Evolutionary conservation across 92 coral and sea anemone species (phyloP), one percentile per base, ranked within the genome.

Genomic region (Galaxea fascicularis): DNA sequence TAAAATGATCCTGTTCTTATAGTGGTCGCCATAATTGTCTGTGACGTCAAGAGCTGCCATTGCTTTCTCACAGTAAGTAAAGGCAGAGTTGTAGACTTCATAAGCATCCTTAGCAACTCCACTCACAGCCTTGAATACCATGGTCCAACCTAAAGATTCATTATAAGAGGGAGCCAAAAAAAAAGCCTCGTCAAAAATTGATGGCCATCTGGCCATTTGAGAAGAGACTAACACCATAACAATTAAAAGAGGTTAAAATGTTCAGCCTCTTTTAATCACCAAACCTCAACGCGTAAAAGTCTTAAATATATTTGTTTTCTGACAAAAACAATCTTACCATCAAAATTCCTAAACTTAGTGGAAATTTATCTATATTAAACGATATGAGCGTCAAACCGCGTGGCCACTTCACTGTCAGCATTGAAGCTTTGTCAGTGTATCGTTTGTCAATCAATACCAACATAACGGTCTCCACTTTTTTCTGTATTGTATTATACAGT

Each of bases 1-100:
- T 72, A 80, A 66, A 66, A 87, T 81, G 12, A 87, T 74, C 56
- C 90, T 49, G 76, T 87, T 87, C 86, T 87, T 87, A 76, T 87
- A 87, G 71, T 71, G 82, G 21, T 73, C 20, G 4, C 14, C n/a
- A 28, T 79, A 47, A 2, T 47, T 46, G 76, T 87, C 80, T 1
- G 90, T 80, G 75, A 71, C 57, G 31, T 87, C 86, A 35, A 87
- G 86, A 52, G 90, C 73, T 16, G 52, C 73, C 51, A 60, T 8
- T 14, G 28, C 71, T 3, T 58, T 59, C 69, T 87, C 90, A 10
- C 71, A 57, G 22, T 53, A 77, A 0, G 78, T 71, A 10, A 44
- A 49, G 7, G 27, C 27, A 4, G 86, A 80, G 25, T 52, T 15
- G 80, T 72, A 87, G 17, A 80, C 62, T 4, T 52, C 46, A 27